Evolutionary conservation across 2,888 invertebrate genomes (phyloP).

Genomic region (Anarsia innoxiella): DNA sequence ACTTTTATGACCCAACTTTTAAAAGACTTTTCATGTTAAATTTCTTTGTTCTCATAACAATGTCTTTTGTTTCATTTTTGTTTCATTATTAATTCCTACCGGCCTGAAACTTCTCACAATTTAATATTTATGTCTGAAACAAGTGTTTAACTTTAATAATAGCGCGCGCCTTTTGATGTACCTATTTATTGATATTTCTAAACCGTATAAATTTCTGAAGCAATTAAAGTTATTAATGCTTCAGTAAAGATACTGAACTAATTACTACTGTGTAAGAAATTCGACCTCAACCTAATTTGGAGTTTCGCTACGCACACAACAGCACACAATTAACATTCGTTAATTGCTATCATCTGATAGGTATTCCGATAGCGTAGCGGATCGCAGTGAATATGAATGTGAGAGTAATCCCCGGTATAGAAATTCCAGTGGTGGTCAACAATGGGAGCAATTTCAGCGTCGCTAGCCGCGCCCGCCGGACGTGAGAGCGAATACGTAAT

Average conservation of each 20-base stretch:
- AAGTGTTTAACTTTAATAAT: too few species aligned
- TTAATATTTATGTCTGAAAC: too few species aligned
- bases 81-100: too few species aligned
- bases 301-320: slow-evolving; percentile 1
- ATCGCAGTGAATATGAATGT: slow-evolving; percentile 12
- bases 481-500: slow-evolving; percentile 55
- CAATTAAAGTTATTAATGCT: too few species aligned
- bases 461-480: slow-evolving; percentile 33
- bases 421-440: slow-evolving; percentile 20
- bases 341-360: slow-evolving; percentile 21
- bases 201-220: too few species aligned
- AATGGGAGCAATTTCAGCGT: slow-evolving; percentile 35
- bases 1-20: neutral
- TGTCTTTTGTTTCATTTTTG: neutral
- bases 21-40: slow-evolving; percentile 1
- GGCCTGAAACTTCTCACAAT: too few species aligned
- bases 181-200: too few species aligned
- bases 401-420: slow-evolving; percentile 13
- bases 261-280: neutral
- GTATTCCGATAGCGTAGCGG: slow-evolving; percentile 19
- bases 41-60: slow-evolving; percentile 1
- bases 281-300: neutral
- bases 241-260: too few species aligned
- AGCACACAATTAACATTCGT: slow-evolving; percentile 4
- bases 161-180: too few species aligned